A percentile compares a stretch with the other conserved stretches of the same genome.
Conservation (phyloP, 2,113 vertebrate genomes). For the Brienomyrus brachyistius region DNA sequence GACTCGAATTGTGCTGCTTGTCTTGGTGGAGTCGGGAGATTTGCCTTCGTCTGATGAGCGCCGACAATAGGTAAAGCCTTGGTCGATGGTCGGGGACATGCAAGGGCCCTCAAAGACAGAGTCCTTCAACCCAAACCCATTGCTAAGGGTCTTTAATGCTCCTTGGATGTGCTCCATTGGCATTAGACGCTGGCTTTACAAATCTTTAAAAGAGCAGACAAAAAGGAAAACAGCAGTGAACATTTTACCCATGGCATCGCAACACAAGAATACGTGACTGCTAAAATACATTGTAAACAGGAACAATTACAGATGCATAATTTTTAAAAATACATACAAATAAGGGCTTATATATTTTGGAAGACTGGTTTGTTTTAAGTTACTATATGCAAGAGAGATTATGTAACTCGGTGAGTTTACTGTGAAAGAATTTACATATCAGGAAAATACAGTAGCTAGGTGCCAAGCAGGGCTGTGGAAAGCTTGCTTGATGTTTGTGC, state of each 20-base stretch:
- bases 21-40: slow-evolving; percentile 76
- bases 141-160: slow-evolving; percentile 89
- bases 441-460: not conserved
- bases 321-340: not conserved
- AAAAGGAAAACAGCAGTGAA: not conserved
- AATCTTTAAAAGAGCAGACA: slow-evolving; percentile 25
- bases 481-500: not conserved
- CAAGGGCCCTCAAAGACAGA: slow-evolving; percentile 80
- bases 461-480: not conserved
- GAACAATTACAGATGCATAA: not conserved
- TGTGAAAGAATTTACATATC: not conserved
- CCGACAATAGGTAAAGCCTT: slow-evolving; percentile 81
- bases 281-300: not conserved
- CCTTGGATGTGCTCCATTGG: slow-evolving; percentile 93
- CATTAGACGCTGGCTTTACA: slow-evolving; percentile 36
- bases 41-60: slow-evolving; percentile 88
- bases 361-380: not conserved
- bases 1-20: slow-evolving; percentile 88
- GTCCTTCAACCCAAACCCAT: slow-evolving; percentile 88
- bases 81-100: slow-evolving; percentile 79
- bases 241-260: not conserved
- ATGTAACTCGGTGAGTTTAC: not conserved
- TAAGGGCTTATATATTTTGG: not conserved
- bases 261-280: not conserved
- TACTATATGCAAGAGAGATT: not conserved